Evolutionary conservation across 2,888 invertebrate genomes (phyloP), one percentile per base, ranked within the genome.

Genomic region (Drosophila percnosoma): DNA sequence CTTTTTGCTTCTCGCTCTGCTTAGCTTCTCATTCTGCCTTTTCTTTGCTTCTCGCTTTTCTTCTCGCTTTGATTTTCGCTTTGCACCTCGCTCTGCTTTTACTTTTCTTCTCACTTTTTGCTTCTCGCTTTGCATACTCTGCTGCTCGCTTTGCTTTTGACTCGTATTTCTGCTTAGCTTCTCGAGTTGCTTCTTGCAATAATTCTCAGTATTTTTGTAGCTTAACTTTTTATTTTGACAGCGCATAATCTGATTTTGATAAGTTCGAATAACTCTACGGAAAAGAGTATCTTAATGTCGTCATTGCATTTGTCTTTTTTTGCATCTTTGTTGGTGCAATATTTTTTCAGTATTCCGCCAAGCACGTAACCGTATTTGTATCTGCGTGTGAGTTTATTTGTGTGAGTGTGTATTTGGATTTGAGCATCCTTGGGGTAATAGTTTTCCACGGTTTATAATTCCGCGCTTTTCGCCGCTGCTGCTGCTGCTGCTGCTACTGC

Each of bases 401-500:
- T 69, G 52, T 68, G 49, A 27, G 64, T 34, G 21, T 60, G 67
- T 80, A 73, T 85, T 79, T 82, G 87, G 85, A 89, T 86, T 89
- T 86, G 86, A 89, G 85, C 81, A 86, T 86, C 86, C 86, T 86
- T 89, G 89, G 86, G 87, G 87, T 86, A 86, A 86, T 86, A 86
- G 86, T 86, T 86, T 87, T 89, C 89, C 89, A 87, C 88, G 89
- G 89, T 89, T 87, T 87, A 87, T 87, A 87, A 87, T 89, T 87
- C 86, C 81, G 88, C 81, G 81, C 75, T 83, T 79, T 75, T 75
- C 80, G 68, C 87, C 74, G 70, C 66, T 58, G 33, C 31, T 54
- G 27, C 66, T 57, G 54, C 54, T 68, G 31, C 36, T 54, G 29
- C 27, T 57, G 27, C 48, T 38, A 18, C 54, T 73, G 45, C 40